Conservation (phyloP, 2,888 invertebrate species). For the Anarsia innoxiella region DNA sequence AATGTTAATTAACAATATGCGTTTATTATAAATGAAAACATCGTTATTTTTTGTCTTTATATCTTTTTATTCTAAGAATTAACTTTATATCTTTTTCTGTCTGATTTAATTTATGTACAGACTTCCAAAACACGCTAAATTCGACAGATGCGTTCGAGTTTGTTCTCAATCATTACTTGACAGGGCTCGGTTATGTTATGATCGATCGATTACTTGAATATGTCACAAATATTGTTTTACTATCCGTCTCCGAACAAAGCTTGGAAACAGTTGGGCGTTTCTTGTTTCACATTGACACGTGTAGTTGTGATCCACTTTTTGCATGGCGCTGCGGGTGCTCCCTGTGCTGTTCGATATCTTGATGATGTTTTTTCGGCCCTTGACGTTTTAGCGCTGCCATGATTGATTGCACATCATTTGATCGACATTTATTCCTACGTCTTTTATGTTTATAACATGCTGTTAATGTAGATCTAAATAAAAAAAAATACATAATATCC, state of each 20-base stretch:
- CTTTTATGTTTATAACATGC: no score
- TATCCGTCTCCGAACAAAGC: slow-evolving; percentile 18
- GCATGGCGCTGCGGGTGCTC: slow-evolving; percentile 13
- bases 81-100: no score
- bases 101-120: no score
- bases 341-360: not conserved
- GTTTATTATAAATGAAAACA: no score
- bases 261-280: slow-evolving; percentile 16
- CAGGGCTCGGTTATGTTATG: slow-evolving; percentile 33
- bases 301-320: not conserved
- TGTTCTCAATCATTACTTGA: slow-evolving; percentile 36
- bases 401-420: no score
- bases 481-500: no score
- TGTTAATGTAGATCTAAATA: no score
- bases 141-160: slow-evolving; percentile 30
- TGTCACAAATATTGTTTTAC: slow-evolving; percentile 19
- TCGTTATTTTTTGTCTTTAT: no score
- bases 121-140: no score
- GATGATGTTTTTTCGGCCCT: not conserved
- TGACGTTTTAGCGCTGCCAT: not conserved
- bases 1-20: no score
- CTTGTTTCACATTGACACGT: slow-evolving; percentile 11
- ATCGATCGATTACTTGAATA: slow-evolving; percentile 32
- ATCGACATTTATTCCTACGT: no score
- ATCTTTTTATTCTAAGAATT: no score